Conservation (phyloP, 2,797 vertebrate species). For the Tauraco hartlaubi region DNA sequence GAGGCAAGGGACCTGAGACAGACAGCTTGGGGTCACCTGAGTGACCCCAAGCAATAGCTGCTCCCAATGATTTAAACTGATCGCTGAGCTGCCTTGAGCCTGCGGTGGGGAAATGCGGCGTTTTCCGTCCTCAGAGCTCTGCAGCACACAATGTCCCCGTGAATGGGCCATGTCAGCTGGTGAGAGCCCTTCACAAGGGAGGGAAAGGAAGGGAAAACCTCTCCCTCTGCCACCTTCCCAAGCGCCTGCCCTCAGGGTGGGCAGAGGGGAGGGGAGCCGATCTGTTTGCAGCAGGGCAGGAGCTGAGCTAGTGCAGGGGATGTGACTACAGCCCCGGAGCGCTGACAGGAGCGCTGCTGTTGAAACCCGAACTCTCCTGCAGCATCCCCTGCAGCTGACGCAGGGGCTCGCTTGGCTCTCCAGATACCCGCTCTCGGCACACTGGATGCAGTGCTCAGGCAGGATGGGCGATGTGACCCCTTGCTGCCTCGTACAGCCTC, state of each 20-base stretch:
- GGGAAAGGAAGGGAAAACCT: neutral
- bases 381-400: neutral
- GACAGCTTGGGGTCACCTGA: neutral
- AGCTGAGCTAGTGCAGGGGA: neutral
- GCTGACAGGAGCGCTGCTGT: neutral
- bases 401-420: neutral
- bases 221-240: neutral
- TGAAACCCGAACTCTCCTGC: neutral
- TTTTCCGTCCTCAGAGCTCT: neutral
- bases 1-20: neutral
- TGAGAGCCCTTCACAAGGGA: neutral
- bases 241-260: neutral
- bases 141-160: fast-evolving
- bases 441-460: neutral
- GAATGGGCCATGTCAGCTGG: fast-evolving
- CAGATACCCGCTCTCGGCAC: neutral
- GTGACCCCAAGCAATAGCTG: neutral
- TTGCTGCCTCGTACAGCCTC: neutral
- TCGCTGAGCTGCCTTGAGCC: neutral
- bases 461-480: neutral
- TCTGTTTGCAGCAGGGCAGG: neutral
- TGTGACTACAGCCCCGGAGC: neutral
- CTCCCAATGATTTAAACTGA: neutral
- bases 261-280: neutral
- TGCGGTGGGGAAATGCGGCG: neutral